Percentiles rank a stretch among this genome's conserved stretches.
phyloP scores from a whole-genome alignment of 2,113 vertebrate species.

The Fregetta grallaria region DNA sequence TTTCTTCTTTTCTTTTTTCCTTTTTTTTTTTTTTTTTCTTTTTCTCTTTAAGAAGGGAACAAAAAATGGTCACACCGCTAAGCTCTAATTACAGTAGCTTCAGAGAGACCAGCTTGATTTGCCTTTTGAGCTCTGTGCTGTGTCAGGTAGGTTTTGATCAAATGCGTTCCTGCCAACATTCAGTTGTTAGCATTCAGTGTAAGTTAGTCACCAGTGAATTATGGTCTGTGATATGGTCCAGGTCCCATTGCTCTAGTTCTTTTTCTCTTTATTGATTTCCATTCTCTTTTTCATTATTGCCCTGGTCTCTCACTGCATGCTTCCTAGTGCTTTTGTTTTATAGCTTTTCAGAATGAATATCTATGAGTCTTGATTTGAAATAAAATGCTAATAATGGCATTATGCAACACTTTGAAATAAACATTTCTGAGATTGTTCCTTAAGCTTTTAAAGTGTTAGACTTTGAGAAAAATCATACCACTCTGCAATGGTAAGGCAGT shows the following conservation, averaged over 20 bases:
- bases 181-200: conserved; percentile 38
- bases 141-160: conserved; percentile 45
- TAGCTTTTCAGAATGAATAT: conserved; percentile 47
- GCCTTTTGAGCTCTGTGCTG: conserved; percentile 23
- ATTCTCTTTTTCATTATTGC: conserved; percentile 38
- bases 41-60: neutral
- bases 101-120: conserved; percentile 38
- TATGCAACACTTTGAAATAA: conserved; percentile 31
- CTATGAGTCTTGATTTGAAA: conserved; percentile 54
- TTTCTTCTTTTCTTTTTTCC: rapidly evolving
- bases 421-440: conserved; percentile 10
- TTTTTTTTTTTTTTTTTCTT: neutral
- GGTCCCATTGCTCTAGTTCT: conserved; percentile 33
- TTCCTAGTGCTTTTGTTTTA: conserved; percentile 41
- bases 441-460: neutral
- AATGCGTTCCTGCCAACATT: conserved; percentile 35
- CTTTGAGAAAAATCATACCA: neutral
- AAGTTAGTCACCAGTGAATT: conserved; percentile 55
- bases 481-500: neutral
- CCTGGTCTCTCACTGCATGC: neutral
- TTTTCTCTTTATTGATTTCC: conserved; percentile 53
- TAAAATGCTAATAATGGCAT: conserved; percentile 53
- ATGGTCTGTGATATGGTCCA: conserved; percentile 47
- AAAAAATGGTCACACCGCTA: neutral
- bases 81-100: conserved; percentile 38